Evolutionary conservation across 1,140 invertebrate genomes (phyloP), one percentile per base, ranked within the genome.

Genomic region (Centruroides vittatus): DNA sequence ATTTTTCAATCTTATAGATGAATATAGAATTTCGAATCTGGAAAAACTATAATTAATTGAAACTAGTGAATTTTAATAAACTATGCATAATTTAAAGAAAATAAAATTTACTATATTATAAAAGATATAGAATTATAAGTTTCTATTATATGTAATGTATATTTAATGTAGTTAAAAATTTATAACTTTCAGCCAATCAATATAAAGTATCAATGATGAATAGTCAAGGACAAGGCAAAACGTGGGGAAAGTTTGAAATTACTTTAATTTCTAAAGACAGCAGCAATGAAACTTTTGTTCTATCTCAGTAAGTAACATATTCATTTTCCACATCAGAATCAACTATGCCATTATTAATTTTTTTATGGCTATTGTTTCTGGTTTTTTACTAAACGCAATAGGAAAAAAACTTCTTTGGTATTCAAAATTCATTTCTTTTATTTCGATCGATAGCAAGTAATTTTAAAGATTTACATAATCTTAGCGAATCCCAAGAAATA

Each of bases 211-310:
- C 83, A 65, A 80, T 95, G 35, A 83, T 86, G 64, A 86, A 83
- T 60, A 84, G 85, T 1, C 61, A 62, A 34, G 69, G 69, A 2
- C 81, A 81, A 9, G 78, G 81, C 52, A 81, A 77, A 47, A 89
- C 80, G 70, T 93, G 83, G 72, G 91, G 91, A 1, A 85, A 86
- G 66, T 77, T 95, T 5, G 86, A 93, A 68, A 78, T 93, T 4
- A 86, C 85, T 0, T 75, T 94, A 3, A 80, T 92, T 46, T 85
- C 85, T n/a, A 82, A 86, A 58, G 81, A 82, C 3, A 80, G 82
- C 5, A 79, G 89, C 12, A 93, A 93, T 67, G 90, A 94, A 73
- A 90, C 88, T 23, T 93, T 93, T 72, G 81, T 83, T 4, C 82
- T 95, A 74, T 93, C 88, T 5, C 83, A 81, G 86, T 88, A 77